A percentile compares a stretch with the other conserved stretches of the same genome.
Evolutionary conservation across 2,113 vertebrate species (phyloP).

Genomic region (Plestiodon gilberti): DNA sequence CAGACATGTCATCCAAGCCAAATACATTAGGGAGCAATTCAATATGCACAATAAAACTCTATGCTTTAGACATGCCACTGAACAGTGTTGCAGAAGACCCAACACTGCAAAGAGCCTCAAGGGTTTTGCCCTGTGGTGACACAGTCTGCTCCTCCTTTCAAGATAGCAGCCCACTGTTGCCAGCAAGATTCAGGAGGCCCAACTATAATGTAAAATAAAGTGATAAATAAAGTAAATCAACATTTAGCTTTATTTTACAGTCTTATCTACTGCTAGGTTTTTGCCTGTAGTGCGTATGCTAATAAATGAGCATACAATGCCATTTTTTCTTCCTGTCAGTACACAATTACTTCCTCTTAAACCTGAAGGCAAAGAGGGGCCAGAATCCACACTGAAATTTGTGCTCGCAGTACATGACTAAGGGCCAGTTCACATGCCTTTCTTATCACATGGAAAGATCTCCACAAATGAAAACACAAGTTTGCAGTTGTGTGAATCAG

Average conservation of each 20-base stretch:
- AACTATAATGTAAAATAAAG: neutral
- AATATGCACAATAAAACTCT: neutral
- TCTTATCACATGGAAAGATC: neutral
- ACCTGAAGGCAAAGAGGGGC: too few relatives aligned
- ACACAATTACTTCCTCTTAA: neutral
- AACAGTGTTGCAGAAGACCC: neutral
- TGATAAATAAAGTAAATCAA: neutral
- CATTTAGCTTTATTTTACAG: neutral
- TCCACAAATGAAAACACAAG: neutral
- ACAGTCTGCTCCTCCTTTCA: neutral
- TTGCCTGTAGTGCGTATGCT: neutral
- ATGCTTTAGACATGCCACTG: neutral
- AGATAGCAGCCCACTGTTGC: neutral
- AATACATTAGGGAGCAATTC: neutral
- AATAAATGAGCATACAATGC: neutral
- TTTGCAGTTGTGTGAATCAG: neutral
- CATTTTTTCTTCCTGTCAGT: neutral
- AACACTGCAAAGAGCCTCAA: neutral
- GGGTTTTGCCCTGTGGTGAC: neutral
- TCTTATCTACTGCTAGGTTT: neutral
- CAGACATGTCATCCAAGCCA: neutral
- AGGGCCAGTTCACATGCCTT: neutral
- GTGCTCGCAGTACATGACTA: neutral
- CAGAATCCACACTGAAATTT: neutral
- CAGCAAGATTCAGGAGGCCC: neutral